Evolutionary conservation across 2,797 vertebrate genomes (phyloP).

Genomic region (Sebastiscus tertius): DNA sequence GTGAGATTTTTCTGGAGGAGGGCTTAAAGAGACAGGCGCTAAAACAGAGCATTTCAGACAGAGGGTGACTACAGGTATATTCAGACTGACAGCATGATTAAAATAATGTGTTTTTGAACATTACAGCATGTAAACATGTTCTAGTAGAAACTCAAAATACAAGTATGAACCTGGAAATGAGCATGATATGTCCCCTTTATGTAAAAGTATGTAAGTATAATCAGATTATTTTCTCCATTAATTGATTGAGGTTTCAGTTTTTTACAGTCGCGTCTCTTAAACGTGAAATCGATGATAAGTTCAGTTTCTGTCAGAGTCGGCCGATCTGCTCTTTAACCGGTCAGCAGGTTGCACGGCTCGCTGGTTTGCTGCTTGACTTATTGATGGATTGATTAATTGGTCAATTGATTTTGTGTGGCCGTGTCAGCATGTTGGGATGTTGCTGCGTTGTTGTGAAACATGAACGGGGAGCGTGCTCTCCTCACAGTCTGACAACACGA

Average conservation of each 20-base stretch:
- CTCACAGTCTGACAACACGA: neutral
- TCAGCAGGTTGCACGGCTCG: neutral
- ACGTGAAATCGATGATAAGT: neutral
- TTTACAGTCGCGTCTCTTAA: neutral
- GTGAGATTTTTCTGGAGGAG: too few relatives aligned
- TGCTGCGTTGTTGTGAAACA: conserved; percentile 13
- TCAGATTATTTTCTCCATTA: too few relatives aligned
- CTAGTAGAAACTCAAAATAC: too few relatives aligned
- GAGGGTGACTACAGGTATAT: too few relatives aligned
- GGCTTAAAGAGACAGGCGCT: neutral
- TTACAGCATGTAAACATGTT: too few relatives aligned
- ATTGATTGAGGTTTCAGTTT: neutral
- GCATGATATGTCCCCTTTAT: too few relatives aligned
- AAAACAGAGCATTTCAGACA: too few relatives aligned
- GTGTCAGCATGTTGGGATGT: conserved; percentile 16
- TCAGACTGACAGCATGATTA: too few relatives aligned
- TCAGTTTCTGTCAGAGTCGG: neutral
- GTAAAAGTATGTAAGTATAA: too few relatives aligned
- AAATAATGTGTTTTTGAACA: too few relatives aligned
- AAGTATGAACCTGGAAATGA: too few relatives aligned
- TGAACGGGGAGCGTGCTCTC: neutral
- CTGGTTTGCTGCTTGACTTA: neutral
- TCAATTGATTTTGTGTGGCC: neutral
- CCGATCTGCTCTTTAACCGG: neutral
- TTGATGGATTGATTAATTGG: conserved; percentile 10